Conservation (phyloP, 2,797 vertebrate species). For the Trachops cirrhosus region DNA sequence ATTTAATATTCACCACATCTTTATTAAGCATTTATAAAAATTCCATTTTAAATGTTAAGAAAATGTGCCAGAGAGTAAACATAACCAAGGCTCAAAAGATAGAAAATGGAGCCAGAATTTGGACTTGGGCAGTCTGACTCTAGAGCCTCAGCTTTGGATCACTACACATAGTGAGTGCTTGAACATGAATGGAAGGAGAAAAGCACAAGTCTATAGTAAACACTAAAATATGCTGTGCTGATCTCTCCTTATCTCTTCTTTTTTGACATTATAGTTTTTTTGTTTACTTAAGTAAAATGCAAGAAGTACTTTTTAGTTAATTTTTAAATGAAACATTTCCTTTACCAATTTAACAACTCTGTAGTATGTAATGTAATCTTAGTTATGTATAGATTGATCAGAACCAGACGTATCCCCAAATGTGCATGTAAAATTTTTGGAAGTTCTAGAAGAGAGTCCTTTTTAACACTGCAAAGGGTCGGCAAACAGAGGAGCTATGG, state of each 20-base stretch:
- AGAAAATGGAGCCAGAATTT: background rate
- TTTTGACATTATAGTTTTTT: background rate
- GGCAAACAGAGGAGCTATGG: background rate
- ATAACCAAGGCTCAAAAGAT: background rate
- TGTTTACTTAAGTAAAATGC: background rate
- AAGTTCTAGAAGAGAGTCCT: background rate
- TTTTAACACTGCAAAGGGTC: background rate
- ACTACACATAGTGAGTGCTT: background rate
- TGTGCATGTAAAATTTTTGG: background rate
- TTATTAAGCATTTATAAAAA: background rate
- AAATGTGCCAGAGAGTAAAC: background rate
- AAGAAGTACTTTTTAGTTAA: background rate
- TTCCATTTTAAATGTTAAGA: background rate
- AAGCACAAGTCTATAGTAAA: background rate
- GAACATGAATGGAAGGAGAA: background rate
- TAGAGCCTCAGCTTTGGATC: background rate
- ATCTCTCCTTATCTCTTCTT: background rate
- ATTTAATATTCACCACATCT: background rate
- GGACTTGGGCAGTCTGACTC: background rate
- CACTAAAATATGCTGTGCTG: background rate
- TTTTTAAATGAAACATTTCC: background rate
- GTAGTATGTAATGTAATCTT: background rate
- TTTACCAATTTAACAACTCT: background rate
- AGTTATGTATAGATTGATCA: background rate
- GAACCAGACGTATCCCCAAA: background rate